These are phyloP conservation scores for Tetragonula clypearis DNA, from an alignment of 1,140 invertebrate species.

Conservation along the genomic window DNA sequence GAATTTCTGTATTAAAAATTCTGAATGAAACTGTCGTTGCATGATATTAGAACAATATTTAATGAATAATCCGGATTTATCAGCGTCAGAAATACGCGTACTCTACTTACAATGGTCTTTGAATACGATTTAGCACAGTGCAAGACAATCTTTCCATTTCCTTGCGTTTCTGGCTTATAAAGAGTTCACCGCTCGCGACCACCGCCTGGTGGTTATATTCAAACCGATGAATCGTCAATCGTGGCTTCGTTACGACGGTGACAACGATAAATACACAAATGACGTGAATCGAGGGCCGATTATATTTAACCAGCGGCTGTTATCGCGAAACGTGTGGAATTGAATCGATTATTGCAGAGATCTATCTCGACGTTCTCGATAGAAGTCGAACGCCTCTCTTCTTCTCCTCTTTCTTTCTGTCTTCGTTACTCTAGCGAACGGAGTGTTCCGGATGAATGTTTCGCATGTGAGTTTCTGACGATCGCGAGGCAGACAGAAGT, in stretches of 20 bases:
- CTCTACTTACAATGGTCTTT: too few relatives aligned
- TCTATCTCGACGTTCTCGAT: background rate
- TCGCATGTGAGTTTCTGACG: background rate
- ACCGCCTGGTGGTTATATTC: background rate
- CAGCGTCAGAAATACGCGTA: background rate
- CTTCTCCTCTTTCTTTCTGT: background rate
- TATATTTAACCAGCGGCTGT: constrained; percentile 37
- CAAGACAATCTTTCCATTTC: background rate
- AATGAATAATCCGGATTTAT: background rate
- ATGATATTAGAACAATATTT: background rate
- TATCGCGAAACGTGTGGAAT: constrained; percentile 11
- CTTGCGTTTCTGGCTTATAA: background rate
- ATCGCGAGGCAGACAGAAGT: accelerated
- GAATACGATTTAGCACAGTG: background rate
- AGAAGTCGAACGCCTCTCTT: background rate
- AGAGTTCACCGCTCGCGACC: background rate
- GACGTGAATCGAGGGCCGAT: constrained; percentile 39
- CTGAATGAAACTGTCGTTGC: background rate
- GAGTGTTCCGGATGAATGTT: background rate
- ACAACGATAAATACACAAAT: constrained; percentile 44
- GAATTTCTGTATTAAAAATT: background rate
- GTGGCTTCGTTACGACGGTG: constrained; percentile 3
- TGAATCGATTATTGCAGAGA: constrained; percentile 21
- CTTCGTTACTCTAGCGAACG: background rate
- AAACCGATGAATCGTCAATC: constrained; percentile 9